Conservation (phyloP, 92 coral and sea anemone species). For the Diadumene lineata region DNA sequence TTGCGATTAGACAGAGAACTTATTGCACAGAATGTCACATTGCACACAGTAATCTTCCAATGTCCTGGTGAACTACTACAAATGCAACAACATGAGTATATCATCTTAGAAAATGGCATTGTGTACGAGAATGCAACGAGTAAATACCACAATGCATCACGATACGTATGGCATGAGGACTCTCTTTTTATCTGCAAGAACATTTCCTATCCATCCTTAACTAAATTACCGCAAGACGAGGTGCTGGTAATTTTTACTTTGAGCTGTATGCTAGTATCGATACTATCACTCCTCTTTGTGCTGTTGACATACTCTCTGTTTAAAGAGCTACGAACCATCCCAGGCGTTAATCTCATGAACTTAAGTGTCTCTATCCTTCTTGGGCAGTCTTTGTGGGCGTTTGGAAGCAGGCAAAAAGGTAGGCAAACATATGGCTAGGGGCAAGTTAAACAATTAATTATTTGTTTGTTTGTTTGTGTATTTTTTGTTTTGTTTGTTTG, state of each 20-base stretch:
- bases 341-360: background rate
- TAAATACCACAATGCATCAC: background rate
- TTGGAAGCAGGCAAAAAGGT: background rate
- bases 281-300: constrained; percentile 2
- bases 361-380: background rate
- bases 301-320: constrained; percentile 2
- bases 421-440: no score
- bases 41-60: background rate
- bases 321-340: background rate
- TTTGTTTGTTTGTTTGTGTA: no score
- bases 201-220: background rate
- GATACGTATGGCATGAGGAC: background rate
- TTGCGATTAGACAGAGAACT: no score
- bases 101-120: constrained; percentile 7
- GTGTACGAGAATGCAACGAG: constrained; percentile 18
- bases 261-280: background rate
- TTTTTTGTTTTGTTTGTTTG: no score
- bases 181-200: constrained; percentile 24
- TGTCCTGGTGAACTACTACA: background rate
- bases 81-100: constrained; percentile 1
- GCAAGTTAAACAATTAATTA: no score
- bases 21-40: no score
- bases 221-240: background rate
- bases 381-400: background rate
- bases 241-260: background rate